Evolutionary conservation across 2,888 invertebrate genomes (phyloP).

Genomic region (Anticlea derivata): DNA sequence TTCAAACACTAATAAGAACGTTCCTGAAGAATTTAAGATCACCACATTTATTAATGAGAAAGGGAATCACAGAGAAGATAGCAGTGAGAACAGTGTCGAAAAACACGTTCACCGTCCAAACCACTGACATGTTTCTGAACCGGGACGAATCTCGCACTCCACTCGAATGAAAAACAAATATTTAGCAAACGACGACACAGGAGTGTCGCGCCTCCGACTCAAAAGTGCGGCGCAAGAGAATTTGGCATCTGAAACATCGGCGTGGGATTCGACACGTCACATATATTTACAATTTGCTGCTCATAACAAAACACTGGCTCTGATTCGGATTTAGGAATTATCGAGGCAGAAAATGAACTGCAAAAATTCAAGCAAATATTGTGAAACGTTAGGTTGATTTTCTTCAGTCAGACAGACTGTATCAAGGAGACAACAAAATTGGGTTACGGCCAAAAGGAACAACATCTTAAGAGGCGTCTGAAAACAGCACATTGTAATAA

Average conservation of each 20-base stretch:
- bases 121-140: constrained; percentile 52
- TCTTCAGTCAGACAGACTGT: constrained; percentile 41
- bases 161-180: constrained; percentile 37
- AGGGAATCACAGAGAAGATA: constrained; percentile 50
- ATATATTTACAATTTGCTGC: constrained; percentile 40
- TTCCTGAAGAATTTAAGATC: constrained; percentile 58
- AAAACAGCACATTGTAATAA: constrained; percentile 38
- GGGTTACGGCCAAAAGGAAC: constrained; percentile 65
- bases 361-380: constrained; percentile 46
- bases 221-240: constrained; percentile 63
- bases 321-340: constrained; percentile 40
- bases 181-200: constrained; percentile 51
- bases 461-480: constrained; percentile 41
- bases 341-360: constrained; percentile 20
- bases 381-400: constrained; percentile 50
- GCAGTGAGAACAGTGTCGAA: constrained; percentile 46
- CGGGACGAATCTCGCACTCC: constrained; percentile 29
- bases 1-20: constrained; percentile 58
- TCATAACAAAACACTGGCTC: constrained; percentile 46
- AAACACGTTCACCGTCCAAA: constrained; percentile 49
- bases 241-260: constrained; percentile 63
- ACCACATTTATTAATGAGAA: constrained; percentile 52
- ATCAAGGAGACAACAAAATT: constrained; percentile 61
- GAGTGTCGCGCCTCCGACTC: constrained; percentile 49
- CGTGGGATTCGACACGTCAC: constrained; percentile 54